Evolutionary conservation across 1,140 invertebrate genomes (phyloP).

Genomic region (Contarinia nasturtii): DNA sequence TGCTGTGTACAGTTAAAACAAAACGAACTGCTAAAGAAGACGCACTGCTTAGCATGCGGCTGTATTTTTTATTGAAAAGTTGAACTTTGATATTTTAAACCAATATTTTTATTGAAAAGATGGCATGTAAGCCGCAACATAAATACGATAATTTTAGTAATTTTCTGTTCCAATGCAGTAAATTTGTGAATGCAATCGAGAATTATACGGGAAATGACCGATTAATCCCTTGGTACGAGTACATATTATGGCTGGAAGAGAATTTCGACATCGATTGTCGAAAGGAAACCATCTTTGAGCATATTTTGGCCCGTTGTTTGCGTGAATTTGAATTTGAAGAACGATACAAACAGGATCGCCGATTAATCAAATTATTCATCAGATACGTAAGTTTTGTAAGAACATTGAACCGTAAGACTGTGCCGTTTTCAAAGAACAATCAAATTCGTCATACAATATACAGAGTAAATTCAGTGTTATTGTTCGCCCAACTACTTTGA

Average conservation of each 20-base stretch:
- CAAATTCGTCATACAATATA: too few relatives aligned
- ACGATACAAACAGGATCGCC: conserved; percentile 62
- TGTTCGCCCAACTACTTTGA: too few relatives aligned
- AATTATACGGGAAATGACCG: conserved; percentile 71
- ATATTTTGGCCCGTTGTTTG: conserved; percentile 58
- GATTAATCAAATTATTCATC: conserved; percentile 69
- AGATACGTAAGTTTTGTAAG: conserved; percentile 62
- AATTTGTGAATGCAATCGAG: conserved; percentile 56
- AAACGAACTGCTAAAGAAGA: too few relatives aligned
- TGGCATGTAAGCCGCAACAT: too few relatives aligned
- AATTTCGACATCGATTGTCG: conserved; percentile 54
- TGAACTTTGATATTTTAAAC: too few relatives aligned
- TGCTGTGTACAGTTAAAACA: too few relatives aligned
- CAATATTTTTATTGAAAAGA: too few relatives aligned
- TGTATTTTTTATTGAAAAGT: too few relatives aligned
- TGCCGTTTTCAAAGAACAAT: too few relatives aligned
- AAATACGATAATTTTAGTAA: too few relatives aligned
- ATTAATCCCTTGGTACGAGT: conserved; percentile 66
- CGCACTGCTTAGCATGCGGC: too few relatives aligned
- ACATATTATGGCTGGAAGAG: conserved; percentile 79
- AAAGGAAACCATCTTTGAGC: conserved; percentile 13
- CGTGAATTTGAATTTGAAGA: conserved; percentile 56
- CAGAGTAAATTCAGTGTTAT: conserved; percentile 21
- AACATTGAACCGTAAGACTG: too few relatives aligned
- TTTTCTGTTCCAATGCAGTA: conserved; percentile 13